These are phyloP conservation scores for Ceramica pisi DNA, from an alignment of 2,888 invertebrate genomes.

Conservation along the genomic window DNA sequence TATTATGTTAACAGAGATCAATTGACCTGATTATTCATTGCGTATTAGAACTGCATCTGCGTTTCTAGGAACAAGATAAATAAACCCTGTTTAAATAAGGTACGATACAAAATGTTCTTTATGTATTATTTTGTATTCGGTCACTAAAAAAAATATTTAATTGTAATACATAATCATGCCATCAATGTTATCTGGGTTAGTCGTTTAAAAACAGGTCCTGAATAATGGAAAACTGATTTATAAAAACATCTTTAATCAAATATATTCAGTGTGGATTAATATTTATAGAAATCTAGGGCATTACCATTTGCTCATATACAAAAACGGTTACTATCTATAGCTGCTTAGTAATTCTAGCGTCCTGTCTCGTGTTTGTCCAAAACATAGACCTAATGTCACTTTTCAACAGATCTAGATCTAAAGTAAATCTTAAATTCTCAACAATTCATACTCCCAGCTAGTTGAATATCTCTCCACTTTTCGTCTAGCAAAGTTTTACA, in stretches of 20 bases:
- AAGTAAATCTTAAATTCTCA: not conserved
- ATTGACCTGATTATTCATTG: conserved; percentile 44
- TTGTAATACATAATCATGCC: conserved; percentile 8
- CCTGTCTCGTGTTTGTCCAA: not conserved
- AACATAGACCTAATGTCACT: not conserved
- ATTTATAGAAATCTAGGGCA: too few relatives aligned
- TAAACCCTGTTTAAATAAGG: too few relatives aligned
- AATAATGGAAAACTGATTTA: not conserved
- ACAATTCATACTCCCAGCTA: conserved; percentile 14
- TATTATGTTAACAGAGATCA: conserved; percentile 48
- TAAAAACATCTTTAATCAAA: not conserved
- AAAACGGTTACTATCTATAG: too few relatives aligned
- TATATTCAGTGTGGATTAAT: not conserved
- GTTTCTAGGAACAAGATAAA: conserved; percentile 2
- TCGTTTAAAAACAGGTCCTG: not conserved
- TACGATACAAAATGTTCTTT: too few relatives aligned
- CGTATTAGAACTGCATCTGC: conserved; percentile 19
- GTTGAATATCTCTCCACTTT: conserved; percentile 33
- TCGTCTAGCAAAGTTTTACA: conserved; percentile 39
- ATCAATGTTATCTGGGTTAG: not conserved
- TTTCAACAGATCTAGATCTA: conserved; percentile 1
- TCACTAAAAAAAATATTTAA: too few relatives aligned
- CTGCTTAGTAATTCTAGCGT: not conserved
- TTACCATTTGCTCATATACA: too few relatives aligned
- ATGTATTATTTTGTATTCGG: too few relatives aligned